Evolutionary conservation across 2,113 vertebrate genomes (phyloP).

Genomic region (Pelodiscus sinensis): DNA sequence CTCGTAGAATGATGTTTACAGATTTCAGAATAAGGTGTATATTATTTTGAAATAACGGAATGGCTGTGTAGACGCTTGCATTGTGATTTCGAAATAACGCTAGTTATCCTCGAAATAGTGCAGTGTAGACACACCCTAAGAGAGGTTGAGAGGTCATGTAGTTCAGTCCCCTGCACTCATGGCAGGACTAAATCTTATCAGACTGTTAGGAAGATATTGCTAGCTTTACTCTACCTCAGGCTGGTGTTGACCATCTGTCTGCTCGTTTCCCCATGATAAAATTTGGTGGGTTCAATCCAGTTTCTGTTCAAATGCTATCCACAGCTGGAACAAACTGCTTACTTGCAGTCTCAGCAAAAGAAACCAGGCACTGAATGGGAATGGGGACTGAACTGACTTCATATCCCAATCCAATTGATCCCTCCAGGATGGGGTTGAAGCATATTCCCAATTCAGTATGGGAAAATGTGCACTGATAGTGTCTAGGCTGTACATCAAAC

Average conservation of each 20-base stretch:
- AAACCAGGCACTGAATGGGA: not conserved
- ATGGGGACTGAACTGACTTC: not conserved
- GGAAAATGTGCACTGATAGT: fast-evolving
- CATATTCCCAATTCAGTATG: not conserved
- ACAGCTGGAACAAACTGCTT: not conserved
- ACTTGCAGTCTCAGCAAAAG: not conserved
- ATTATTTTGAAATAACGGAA: no score
- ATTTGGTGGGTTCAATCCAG: not conserved
- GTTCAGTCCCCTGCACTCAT: no score
- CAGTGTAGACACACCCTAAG: not conserved
- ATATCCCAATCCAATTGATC: not conserved
- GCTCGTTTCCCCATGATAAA: not conserved
- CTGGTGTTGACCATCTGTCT: not conserved
- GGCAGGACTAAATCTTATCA: no score
- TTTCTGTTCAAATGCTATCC: not conserved
- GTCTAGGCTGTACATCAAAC: not conserved
- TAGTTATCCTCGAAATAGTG: no score
- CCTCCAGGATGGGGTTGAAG: not conserved
- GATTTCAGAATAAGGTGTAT: no score
- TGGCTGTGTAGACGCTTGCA: no score
- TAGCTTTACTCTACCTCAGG: not conserved
- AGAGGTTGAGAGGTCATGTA: not conserved
- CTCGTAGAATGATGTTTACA: no score
- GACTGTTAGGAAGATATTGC: not conserved
- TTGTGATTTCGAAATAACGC: no score